Conservation (phyloP, 2,888 invertebrate genomes). For the Plusia festucae region DNA sequence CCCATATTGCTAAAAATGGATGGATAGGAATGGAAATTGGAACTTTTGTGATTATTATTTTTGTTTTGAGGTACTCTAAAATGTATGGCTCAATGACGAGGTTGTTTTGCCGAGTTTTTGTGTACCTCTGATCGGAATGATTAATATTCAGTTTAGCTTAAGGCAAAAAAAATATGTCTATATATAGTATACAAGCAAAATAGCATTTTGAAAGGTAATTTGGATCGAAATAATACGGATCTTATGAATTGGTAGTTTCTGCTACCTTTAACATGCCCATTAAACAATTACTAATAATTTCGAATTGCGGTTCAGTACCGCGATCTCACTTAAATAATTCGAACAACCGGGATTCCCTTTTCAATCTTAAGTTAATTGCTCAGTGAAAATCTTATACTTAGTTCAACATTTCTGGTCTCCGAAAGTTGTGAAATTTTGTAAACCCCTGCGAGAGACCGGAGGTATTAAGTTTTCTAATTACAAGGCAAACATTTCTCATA, state of each 20-base stretch:
- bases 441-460: conserved; percentile 6
- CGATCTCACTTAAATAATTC: conserved; percentile 23
- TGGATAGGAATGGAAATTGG: too few relatives aligned
- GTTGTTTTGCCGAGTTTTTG: too few relatives aligned
- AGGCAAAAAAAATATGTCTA: too few relatives aligned
- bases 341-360: conserved; percentile 14
- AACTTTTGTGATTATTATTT: neutral
- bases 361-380: conserved; percentile 39
- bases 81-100: too few relatives aligned
- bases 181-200: neutral
- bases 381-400: conserved; percentile 21
- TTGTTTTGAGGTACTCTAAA: neutral
- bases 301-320: neutral
- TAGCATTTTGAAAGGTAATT: neutral
- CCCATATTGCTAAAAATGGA: too few relatives aligned
- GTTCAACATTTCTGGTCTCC: conserved; percentile 34
- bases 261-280: neutral
- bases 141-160: too few relatives aligned
- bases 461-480: conserved; percentile 47
- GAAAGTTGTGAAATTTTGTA: conserved; percentile 38
- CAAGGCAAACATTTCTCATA: conserved; percentile 40
- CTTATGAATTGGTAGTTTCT: neutral
- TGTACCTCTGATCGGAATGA: too few relatives aligned
- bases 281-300: neutral
- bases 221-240: neutral